These are phyloP conservation scores for Leptopilina clavipes DNA, from an alignment of 1,140 invertebrate genomes.

Conservation along the genomic window DNA sequence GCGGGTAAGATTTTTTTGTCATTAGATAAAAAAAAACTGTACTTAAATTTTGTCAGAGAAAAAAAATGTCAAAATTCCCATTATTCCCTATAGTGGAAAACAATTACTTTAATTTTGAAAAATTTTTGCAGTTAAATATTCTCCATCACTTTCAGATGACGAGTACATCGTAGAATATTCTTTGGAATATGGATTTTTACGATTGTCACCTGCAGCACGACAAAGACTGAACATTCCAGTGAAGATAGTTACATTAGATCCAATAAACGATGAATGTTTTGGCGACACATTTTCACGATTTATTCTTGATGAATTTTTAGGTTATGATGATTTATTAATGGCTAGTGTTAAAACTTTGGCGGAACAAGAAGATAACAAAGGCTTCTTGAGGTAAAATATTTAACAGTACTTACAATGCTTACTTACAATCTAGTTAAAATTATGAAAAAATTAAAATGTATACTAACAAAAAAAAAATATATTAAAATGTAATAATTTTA, in stretches of 20 bases:
- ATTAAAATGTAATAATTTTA: no score
- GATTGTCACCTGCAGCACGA: slow-evolving; percentile 89
- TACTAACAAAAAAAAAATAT: no score
- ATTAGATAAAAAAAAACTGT: not conserved
- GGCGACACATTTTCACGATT: slow-evolving; percentile 93
- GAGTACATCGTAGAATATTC: slow-evolving; percentile 99
- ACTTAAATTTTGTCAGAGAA: no score
- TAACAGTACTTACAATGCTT: not conserved
- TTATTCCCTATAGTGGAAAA: no score
- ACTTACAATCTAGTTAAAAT: no score
- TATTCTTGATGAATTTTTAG: slow-evolving; percentile 93
- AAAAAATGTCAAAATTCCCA: no score
- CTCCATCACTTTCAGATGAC: slow-evolving; percentile 85
- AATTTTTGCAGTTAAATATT: not conserved
- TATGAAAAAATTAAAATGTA: no score
- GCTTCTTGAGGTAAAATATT: slow-evolving; percentile 86
- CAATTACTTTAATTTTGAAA: no score
- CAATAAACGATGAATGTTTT: slow-evolving; percentile 91
- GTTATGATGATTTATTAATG: slow-evolving; percentile 98
- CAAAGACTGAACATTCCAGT: slow-evolving; percentile 93
- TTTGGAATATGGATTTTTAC: slow-evolving; percentile 95
- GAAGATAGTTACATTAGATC: slow-evolving; percentile 93
- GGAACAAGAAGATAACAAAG: slow-evolving; percentile 97
- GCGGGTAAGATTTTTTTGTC: not conserved
- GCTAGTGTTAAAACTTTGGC: slow-evolving; percentile 95